phyloP scores from a whole-genome alignment of 2,888 invertebrate species.

The Teleogryllus oceanicus region DNA sequence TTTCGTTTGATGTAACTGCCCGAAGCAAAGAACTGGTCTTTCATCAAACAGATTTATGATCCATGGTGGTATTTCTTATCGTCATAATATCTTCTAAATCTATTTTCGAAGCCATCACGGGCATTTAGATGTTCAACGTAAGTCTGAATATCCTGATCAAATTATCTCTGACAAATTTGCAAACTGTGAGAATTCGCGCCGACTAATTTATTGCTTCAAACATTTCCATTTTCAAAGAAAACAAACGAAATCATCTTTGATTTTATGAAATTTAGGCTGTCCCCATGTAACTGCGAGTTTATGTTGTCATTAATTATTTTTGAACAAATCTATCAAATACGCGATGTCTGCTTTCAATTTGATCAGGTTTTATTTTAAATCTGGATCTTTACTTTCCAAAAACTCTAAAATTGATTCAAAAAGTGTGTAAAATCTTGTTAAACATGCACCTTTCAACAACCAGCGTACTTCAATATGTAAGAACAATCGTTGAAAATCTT shows the following conservation, averaged over 20 bases:
- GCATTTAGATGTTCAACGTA: neutral
- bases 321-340: neutral
- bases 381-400: neutral
- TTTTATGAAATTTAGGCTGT: too few relatives aligned
- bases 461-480: neutral
- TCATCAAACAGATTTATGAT: too few relatives aligned
- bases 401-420: neutral
- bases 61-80: neutral
- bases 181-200: neutral
- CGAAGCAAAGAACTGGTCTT: too few relatives aligned
- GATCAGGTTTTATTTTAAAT: neutral
- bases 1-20: too few relatives aligned
- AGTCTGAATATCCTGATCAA: neutral
- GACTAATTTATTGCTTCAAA: too few relatives aligned
- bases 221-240: too few relatives aligned
- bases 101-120: neutral
- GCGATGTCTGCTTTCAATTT: neutral
- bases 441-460: constrained; percentile 1
- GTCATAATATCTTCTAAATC: neutral
- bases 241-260: too few relatives aligned
- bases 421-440: neutral
- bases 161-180: neutral
- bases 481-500: neutral
- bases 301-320: neutral
- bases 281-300: too few relatives aligned